Evolutionary conservation across 2,797 vertebrate species (phyloP).

Genomic region (Xiphophorus birchmanni): DNA sequence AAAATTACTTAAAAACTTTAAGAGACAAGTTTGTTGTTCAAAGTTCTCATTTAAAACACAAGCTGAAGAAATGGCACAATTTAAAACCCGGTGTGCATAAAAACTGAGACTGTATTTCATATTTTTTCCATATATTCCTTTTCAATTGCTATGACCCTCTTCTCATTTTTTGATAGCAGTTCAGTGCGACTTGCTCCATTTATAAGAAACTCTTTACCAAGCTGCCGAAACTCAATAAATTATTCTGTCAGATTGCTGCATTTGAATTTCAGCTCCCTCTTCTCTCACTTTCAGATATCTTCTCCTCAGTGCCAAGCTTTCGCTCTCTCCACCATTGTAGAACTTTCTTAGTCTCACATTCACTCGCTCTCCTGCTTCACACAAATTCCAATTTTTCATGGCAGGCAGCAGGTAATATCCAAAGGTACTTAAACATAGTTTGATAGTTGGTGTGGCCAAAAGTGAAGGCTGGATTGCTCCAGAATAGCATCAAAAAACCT

Average conservation of each 20-base stretch:
- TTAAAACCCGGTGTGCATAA: conserved; percentile 61
- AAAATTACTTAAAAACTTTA: not conserved
- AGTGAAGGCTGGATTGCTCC: conserved; percentile 51
- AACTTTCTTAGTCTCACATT: conserved; percentile 46
- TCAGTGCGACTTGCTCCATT: conserved; percentile 81
- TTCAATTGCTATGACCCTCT: conserved; percentile 62
- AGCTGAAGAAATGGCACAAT: conserved; percentile 33
- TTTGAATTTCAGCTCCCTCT: conserved; percentile 73
- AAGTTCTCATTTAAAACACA: conserved; percentile 18
- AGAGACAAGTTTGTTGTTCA: not conserved
- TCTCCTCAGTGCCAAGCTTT: conserved; percentile 44
- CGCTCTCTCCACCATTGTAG: conserved; percentile 32
- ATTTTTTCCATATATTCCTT: conserved; percentile 66
- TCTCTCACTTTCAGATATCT: conserved; percentile 62
- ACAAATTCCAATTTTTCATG: conserved; percentile 61
- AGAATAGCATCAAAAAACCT: conserved; percentile 61
- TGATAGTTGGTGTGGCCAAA: conserved; percentile 65
- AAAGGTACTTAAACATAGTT: conserved; percentile 62
- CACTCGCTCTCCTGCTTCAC: conserved; percentile 55
- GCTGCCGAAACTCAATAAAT: conserved; percentile 79
- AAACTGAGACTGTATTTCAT: conserved; percentile 67
- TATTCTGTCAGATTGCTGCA: conserved; percentile 81
- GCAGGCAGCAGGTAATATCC: conserved; percentile 64
- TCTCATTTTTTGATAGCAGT: conserved; percentile 79
- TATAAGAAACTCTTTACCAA: conserved; percentile 81